A percentile compares a stretch with the other conserved stretches of the same genome.
Evolutionary conservation across 2,113 vertebrate genomes (phyloP).

Genomic region (human): DNA sequence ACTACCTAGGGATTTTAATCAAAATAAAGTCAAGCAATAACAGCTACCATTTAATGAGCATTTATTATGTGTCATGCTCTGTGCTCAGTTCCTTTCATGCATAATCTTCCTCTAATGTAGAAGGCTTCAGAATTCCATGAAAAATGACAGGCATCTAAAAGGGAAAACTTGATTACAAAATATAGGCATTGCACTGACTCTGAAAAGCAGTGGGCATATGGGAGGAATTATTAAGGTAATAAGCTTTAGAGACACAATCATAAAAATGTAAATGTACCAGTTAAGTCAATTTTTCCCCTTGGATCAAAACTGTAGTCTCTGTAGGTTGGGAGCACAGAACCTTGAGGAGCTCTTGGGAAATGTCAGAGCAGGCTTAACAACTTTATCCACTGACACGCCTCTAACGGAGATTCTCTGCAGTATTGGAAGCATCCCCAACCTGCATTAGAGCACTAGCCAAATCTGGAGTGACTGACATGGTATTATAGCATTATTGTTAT

Average conservation of each 20-base stretch:
- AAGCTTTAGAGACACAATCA: conserved; percentile 28
- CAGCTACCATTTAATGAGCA: not conserved
- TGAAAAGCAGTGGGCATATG: not conserved
- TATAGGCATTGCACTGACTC: not conserved
- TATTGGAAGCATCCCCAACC: not conserved
- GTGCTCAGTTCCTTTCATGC: not conserved
- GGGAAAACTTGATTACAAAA: conserved; percentile 41
- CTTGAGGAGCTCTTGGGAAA: not conserved
- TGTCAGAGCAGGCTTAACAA: not conserved
- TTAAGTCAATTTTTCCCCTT: conserved; percentile 19
- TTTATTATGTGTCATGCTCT: not conserved
- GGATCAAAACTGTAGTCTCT: not conserved
- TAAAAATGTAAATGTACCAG: conserved; percentile 46
- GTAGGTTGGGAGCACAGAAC: not conserved
- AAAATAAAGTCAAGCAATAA: conserved; percentile 22
- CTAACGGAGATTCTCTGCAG: not conserved
- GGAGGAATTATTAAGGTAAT: conserved; percentile 2
- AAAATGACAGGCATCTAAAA: conserved; percentile 28
- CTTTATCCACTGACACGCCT: not conserved
- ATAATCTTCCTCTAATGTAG: conserved; percentile 1
- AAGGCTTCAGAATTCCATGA: conserved; percentile 4
- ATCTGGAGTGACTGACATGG: not conserved
- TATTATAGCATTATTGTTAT: not conserved
- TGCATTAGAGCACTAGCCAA: not conserved
- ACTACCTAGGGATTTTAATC: not conserved